Conservation (phyloP, 2,797 vertebrate genomes). For the Acanthurus lineatus region DNA sequence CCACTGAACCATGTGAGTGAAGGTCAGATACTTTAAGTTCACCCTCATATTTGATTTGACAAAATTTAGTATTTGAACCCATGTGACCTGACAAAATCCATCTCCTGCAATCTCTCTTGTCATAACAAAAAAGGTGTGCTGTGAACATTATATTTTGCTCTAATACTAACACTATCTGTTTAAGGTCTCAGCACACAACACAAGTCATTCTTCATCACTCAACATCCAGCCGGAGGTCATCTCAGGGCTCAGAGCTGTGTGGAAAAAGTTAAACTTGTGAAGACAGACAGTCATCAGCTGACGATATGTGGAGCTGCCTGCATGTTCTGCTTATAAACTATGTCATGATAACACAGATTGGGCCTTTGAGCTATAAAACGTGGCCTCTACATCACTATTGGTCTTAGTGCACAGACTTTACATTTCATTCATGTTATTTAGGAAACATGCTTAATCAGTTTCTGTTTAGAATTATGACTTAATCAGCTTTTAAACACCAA, state of each 20-base stretch:
- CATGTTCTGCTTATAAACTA: constrained; percentile 44
- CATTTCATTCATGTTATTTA: neutral
- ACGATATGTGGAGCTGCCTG: constrained; percentile 11
- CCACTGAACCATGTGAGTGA: no score
- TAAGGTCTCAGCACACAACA: constrained; percentile 7
- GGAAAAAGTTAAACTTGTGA: constrained; percentile 38
- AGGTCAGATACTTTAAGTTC: no score
- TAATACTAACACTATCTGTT: constrained; percentile 17
- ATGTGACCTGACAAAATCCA: no score
- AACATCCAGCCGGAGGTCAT: constrained; percentile 36
- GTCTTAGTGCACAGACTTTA: neutral
- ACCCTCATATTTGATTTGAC: no score
- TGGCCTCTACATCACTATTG: neutral
- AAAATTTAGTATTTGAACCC: no score
- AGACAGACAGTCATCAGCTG: constrained; percentile 26
- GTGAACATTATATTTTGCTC: constrained; percentile 3
- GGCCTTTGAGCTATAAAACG: constrained; percentile 1
- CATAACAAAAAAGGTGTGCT: constrained; percentile 14
- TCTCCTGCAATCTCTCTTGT: no score
- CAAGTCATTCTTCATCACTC: constrained; percentile 30
- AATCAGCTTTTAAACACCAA: neutral
- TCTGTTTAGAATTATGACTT: neutral
- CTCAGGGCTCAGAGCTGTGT: constrained; percentile 22
- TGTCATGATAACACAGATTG: constrained; percentile 11
- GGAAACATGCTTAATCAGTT: neutral